phyloP scores from a whole-genome alignment of 2,888 invertebrate species.

The Drosophila hamatofila region DNA sequence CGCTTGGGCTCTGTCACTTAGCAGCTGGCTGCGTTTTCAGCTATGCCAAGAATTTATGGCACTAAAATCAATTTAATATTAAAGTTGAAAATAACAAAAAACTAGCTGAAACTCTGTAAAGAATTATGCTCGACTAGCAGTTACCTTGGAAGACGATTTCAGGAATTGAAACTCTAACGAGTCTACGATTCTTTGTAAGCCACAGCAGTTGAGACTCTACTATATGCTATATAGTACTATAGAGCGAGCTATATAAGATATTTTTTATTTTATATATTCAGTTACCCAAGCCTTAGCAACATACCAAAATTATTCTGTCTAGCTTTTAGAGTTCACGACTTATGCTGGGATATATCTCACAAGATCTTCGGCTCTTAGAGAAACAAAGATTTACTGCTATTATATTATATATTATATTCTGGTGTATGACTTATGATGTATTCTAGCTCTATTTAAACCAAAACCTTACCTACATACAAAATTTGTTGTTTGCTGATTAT shows the following conservation, averaged over 20 bases:
- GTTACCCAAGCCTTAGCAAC: not conserved
- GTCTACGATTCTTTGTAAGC: not conserved
- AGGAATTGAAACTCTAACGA: not conserved
- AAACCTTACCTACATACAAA: too few species aligned
- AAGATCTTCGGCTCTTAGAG: not conserved
- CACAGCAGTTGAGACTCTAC: not conserved
- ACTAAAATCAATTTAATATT: slow-evolving; percentile 43
- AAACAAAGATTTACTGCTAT: too few species aligned
- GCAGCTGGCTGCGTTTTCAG: slow-evolving; percentile 28
- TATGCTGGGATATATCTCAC: too few species aligned
- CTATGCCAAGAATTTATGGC: slow-evolving; percentile 71
- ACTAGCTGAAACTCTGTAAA: not conserved
- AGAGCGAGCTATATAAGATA: not conserved
- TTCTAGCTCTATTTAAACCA: too few species aligned
- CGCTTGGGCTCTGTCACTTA: slow-evolving; percentile 6
- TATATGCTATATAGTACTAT: not conserved
- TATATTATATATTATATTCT: too few species aligned
- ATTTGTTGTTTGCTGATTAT: too few species aligned
- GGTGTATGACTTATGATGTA: too few species aligned
- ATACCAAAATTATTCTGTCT: not conserved
- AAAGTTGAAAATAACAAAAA: slow-evolving; percentile 13
- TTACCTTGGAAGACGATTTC: not conserved
- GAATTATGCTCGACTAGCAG: slow-evolving; percentile 1
- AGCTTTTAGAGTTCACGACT: not conserved
- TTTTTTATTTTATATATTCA: not conserved